Base-by-base conservation (phyloP, 2,113 vertebrate genomes). In the Pseudorhombus dupliciocellatus region DNA sequence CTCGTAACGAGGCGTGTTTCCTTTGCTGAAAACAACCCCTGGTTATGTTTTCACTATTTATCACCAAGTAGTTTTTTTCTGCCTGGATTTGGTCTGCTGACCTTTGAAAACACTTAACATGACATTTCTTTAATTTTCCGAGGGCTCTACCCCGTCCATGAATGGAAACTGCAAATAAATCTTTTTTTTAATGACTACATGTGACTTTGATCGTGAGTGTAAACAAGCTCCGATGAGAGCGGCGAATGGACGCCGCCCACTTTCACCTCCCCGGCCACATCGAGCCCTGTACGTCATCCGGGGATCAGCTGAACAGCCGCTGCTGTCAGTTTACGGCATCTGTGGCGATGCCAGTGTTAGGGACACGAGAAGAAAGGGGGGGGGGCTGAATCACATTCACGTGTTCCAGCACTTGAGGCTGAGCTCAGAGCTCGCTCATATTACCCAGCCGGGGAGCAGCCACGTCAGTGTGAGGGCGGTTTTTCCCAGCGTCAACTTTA, bases 301-400 rank as follows among this genome's bases (percentile, higher is more conserved):
- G 16, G 52, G 50, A 66, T 60, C 28, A 61, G 34, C 57, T 42
- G 67, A 56, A 53, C 65, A 85, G 61, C 40, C 65, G 55, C 20
- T 20, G 55, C 67, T 74, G 87, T 78, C 77, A 79, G 59, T 62
- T 72, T 52, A 65, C 28, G 28, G 9, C 42, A 7, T 22, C 37
- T 56, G 26, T 4, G 42, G 24, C 44, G 26, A 67, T 57, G 67
- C 68, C 57, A 80, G 30, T 26, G 22, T 37, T 61, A 26, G 15
- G 37, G 34, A 60, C 16, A 4, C 20, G 26, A 26, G 37, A 9
- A 51, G 24, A 12, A 24, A 16, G 44, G 8, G 24, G 20, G 30
- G n/a, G 44, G 8, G 54, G 61, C 30, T 51, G 54, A 20, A 34
- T 50, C 68, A 48, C 65, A 62, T 51, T 86, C 52, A 68, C 61